A percentile compares a stretch with the other conserved stretches of the same genome.
Conservation (phyloP, 2,888 invertebrate genomes). For the Meiosimyza platycephala region DNA sequence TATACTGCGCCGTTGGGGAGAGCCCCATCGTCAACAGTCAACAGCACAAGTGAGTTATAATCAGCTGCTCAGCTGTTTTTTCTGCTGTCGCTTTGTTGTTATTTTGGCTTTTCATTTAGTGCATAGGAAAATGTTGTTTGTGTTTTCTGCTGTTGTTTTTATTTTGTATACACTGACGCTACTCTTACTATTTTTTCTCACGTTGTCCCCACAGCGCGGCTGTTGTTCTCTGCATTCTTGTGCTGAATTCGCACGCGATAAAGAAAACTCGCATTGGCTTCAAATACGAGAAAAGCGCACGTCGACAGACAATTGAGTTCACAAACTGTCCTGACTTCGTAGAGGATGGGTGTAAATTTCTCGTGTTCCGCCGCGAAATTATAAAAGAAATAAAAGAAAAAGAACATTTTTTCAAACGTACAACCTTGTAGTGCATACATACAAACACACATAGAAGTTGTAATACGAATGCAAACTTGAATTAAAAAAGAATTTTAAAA, state of each 20-base stretch:
- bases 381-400: slow-evolving; percentile 34
- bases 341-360: slow-evolving; percentile 59
- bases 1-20: neutral
- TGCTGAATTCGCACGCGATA: slow-evolving; percentile 51
- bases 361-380: slow-evolving; percentile 45
- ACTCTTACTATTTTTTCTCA: neutral
- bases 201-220: slow-evolving; percentile 2
- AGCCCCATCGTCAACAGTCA: neutral
- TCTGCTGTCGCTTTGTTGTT: slow-evolving; percentile 13
- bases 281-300: slow-evolving; percentile 58
- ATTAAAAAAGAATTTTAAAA: neutral
- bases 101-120: slow-evolving; percentile 20
- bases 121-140: slow-evolving; percentile 4
- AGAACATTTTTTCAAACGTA: slow-evolving; percentile 41
- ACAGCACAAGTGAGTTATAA: neutral
- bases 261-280: slow-evolving; percentile 56
- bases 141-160: slow-evolving; percentile 10
- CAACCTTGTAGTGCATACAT: slow-evolving; percentile 22
- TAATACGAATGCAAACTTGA: slow-evolving; percentile 3
- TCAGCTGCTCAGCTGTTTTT: neutral
- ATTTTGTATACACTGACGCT: slow-evolving; percentile 31
- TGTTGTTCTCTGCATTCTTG: slow-evolving; percentile 19
- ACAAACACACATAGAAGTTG: slow-evolving; percentile 28
- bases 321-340: slow-evolving; percentile 61
- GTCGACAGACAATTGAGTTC: slow-evolving; percentile 56